Conservation (phyloP, 2,113 vertebrate genomes). For the Choloepus hoffmanni region DNA sequence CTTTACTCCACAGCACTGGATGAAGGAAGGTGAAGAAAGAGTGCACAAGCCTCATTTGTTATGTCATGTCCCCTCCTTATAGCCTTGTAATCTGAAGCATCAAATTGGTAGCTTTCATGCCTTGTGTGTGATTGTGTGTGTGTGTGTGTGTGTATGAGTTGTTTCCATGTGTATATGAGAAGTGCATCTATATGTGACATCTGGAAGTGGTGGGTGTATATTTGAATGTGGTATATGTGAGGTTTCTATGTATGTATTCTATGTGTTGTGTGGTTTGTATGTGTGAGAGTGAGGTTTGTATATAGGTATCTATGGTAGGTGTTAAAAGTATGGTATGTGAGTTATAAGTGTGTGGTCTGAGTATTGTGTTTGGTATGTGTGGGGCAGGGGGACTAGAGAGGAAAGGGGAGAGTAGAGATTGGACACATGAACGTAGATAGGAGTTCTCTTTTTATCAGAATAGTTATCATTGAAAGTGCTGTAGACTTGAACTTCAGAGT, state of each 20-base stretch:
- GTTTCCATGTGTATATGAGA: background rate
- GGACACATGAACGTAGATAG: rapidly evolving
- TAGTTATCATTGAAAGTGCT: background rate
- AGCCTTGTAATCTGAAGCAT: background rate
- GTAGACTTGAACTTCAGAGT: slow-evolving; percentile 16
- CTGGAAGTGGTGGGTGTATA: background rate
- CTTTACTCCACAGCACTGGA: background rate
- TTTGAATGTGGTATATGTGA: background rate
- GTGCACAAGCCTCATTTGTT: background rate
- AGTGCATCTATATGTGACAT: background rate
- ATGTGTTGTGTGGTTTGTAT: background rate
- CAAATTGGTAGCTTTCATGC: background rate
- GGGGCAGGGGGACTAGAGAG: background rate
- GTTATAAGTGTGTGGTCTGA: background rate
- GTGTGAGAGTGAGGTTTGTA: background rate
- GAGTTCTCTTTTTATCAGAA: background rate
- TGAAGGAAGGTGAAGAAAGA: background rate
- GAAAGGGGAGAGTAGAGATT: background rate
- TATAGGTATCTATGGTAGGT: background rate
- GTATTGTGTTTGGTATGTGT: background rate
- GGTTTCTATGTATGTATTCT: background rate
- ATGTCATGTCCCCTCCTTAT: background rate
- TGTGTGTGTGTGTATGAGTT: background rate
- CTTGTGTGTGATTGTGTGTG: background rate
- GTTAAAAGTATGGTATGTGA: background rate